Conservation (phyloP, 2,797 vertebrate species). For the Jordanella pulchra region DNA sequence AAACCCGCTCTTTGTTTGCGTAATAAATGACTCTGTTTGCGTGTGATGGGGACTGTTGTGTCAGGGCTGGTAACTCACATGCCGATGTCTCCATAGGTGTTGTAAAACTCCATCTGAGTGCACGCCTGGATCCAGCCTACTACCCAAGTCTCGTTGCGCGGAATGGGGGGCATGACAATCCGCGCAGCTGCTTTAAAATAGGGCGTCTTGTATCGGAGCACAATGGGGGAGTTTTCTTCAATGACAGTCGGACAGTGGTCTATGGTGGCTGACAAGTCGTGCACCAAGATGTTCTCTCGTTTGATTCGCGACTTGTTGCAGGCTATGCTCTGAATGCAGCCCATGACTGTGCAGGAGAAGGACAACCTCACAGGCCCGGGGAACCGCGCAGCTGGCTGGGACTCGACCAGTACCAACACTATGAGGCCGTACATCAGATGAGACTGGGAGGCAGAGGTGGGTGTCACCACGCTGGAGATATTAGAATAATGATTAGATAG, state of each 20-base stretch:
- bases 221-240: slow-evolving; percentile 96
- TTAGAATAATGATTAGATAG: background rate
- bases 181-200: slow-evolving; percentile 96
- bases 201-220: slow-evolving; percentile 95
- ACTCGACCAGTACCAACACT: slow-evolving; percentile 61
- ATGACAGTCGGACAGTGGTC: slow-evolving; percentile 93
- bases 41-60: slow-evolving; percentile 27
- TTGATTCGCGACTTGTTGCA: slow-evolving; percentile 96
- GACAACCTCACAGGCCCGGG: slow-evolving; percentile 60
- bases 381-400: slow-evolving; percentile 54
- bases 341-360: slow-evolving; percentile 82
- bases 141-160: slow-evolving; percentile 95
- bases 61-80: slow-evolving; percentile 82
- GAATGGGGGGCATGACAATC: slow-evolving; percentile 93
- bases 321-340: slow-evolving; percentile 96
- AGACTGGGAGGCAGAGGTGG: slow-evolving; percentile 58
- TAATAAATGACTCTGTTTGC: slow-evolving; percentile 1
- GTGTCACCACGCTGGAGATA: slow-evolving; percentile 52
- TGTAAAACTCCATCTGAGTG: slow-evolving; percentile 99
- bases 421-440: slow-evolving; percentile 61
- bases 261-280: slow-evolving; percentile 93
- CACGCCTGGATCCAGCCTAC: slow-evolving; percentile 99
- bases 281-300: slow-evolving; percentile 94
- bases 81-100: slow-evolving; percentile 94
- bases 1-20: background rate